Conservation (phyloP, 2,113 vertebrate species). For the Melanocharis versteri region DNA sequence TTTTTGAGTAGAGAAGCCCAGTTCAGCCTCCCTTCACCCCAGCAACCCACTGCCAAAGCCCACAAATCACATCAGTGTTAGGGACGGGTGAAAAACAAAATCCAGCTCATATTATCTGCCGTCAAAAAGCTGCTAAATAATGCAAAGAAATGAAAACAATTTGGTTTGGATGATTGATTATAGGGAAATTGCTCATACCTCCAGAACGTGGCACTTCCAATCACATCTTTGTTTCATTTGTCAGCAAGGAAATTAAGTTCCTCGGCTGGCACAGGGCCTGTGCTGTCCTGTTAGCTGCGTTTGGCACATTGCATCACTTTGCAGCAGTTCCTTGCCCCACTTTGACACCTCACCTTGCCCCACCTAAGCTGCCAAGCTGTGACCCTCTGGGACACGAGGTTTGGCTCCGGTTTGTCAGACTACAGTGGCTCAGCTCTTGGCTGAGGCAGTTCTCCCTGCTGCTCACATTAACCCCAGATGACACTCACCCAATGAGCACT, state of each 20-base stretch:
- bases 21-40: constrained; percentile 12
- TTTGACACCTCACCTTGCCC: neutral
- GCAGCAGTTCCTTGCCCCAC: neutral
- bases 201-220: constrained; percentile 33
- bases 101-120: constrained; percentile 15
- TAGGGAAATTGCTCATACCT: constrained; percentile 61
- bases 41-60: constrained; percentile 1
- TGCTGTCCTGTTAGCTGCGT: neutral
- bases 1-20: constrained; percentile 2
- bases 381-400: neutral
- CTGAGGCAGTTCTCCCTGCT: neutral
- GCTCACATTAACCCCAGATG: neutral
- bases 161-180: constrained; percentile 71
- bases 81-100: neutral
- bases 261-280: neutral
- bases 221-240: constrained; percentile 67
- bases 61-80: neutral
- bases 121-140: constrained; percentile 71
- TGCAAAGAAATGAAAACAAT: constrained; percentile 69
- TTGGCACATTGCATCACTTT: neutral
- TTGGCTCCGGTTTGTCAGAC: neutral
- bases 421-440: neutral
- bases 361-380: neutral
- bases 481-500: neutral
- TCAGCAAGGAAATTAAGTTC: constrained; percentile 40